These are phyloP conservation scores for Buathra laborator DNA, from an alignment of 2,888 invertebrate genomes.

Conservation along the genomic window DNA sequence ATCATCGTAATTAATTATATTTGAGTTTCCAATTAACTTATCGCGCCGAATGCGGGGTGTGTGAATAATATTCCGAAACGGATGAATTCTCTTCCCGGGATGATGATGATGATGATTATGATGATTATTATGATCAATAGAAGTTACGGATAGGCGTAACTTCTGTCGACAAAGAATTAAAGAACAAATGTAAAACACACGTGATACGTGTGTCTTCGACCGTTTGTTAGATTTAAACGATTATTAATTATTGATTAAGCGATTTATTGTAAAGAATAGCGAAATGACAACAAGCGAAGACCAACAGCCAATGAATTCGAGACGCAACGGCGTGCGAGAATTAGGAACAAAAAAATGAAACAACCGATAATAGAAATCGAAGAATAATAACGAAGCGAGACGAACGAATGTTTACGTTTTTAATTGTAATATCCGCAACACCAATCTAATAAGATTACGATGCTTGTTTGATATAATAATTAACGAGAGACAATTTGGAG, in stretches of 20 bases:
- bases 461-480: conserved; percentile 48
- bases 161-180: conserved; percentile 36
- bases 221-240: conserved; percentile 56
- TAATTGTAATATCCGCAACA: conserved; percentile 67
- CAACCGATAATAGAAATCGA: conserved; percentile 37
- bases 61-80: conserved; percentile 15
- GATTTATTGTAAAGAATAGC: conserved; percentile 27
- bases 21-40: neutral
- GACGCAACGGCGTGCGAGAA: conserved; percentile 15
- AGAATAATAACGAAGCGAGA: conserved; percentile 52
- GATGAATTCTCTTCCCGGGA: conserved; percentile 35
- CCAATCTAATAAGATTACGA: conserved; percentile 53
- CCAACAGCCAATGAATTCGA: conserved; percentile 28
- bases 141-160: conserved; percentile 18
- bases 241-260: conserved; percentile 66
- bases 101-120: neutral
- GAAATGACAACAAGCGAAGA: conserved; percentile 16
- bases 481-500: conserved; percentile 18
- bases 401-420: conserved; percentile 67
- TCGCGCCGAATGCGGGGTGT: conserved; percentile 7
- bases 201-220: conserved; percentile 5
- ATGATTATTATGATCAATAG: conserved; percentile 1
- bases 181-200: conserved; percentile 42
- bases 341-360: conserved; percentile 9
- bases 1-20: neutral